Percentiles rank a stretch among this genome's conserved stretches.
phyloP scores from a whole-genome alignment of 2,888 invertebrate species.

The Tuberolachnus salignus region DNA sequence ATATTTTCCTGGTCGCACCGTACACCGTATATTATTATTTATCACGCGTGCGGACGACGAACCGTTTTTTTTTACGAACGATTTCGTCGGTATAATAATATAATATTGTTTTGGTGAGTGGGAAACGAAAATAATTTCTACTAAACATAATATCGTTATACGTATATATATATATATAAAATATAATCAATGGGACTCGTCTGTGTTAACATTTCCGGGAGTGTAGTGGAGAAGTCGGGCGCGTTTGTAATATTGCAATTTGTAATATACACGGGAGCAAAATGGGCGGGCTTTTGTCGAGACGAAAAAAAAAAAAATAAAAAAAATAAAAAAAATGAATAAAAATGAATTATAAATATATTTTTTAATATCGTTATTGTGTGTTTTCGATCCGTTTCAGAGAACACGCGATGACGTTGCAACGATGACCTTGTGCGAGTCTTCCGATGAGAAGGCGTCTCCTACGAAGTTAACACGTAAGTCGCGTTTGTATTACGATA shows the following conservation, averaged over 20 bases:
- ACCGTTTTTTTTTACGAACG: too few relatives aligned
- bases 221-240: background rate
- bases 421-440: conserved; percentile 47
- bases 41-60: too few relatives aligned
- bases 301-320: background rate
- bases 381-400: conserved; percentile 21
- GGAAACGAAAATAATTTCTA: background rate
- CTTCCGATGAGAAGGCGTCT: conserved; percentile 45
- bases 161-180: too few relatives aligned
- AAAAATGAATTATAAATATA: too few relatives aligned
- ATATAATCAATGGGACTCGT: conserved; percentile 19
- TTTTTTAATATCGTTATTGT: too few relatives aligned
- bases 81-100: too few relatives aligned
- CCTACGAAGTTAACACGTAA: conserved; percentile 38
- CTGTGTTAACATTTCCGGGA: background rate
- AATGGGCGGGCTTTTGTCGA: background rate
- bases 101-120: too few relatives aligned
- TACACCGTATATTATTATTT: too few relatives aligned
- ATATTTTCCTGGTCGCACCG: too few relatives aligned
- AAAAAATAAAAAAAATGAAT: background rate
- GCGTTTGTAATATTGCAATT: too few relatives aligned
- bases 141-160: too few relatives aligned
- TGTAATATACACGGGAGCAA: background rate
- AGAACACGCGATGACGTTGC: conserved; percentile 44
- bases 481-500: too few relatives aligned